Conservation (phyloP, 2,113 vertebrate species). For the Heterotilapia buettikoferi region DNA sequence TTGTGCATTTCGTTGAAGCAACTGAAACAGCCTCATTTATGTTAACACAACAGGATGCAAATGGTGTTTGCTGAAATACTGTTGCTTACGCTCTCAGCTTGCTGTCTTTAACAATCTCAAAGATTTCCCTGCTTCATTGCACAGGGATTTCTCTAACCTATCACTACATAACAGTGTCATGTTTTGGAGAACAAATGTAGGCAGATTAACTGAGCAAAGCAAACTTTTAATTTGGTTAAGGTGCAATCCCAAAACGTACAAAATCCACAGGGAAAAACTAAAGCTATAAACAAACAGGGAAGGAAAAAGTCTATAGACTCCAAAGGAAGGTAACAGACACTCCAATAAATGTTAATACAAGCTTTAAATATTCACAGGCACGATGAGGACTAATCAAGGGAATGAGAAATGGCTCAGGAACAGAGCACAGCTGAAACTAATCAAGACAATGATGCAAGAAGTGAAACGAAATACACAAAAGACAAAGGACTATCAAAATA, state of each 20-base stretch:
- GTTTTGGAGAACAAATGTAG: not conserved
- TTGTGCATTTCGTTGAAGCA: not conserved
- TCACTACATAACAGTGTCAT: not conserved
- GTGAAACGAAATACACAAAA: not conserved
- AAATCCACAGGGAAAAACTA: not conserved
- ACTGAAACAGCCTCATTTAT: not conserved
- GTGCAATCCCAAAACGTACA: not conserved
- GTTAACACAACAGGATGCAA: not conserved
- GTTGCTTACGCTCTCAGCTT: not conserved
- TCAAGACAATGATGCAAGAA: not conserved
- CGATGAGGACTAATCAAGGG: not conserved
- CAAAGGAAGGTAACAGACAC: not conserved
- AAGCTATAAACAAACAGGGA: not conserved
- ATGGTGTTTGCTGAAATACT: not conserved
- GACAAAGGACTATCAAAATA: not conserved
- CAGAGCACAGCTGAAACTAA: not conserved
- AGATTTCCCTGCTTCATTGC: not conserved
- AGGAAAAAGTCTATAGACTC: not conserved
- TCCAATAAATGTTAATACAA: not conserved
- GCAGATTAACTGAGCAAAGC: not conserved
- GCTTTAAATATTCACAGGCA: not conserved
- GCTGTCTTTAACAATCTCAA: not conserved
- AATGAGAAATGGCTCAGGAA: not conserved
- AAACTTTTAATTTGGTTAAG: not conserved
- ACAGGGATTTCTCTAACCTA: not conserved